A percentile compares a stretch with the other conserved stretches of the same genome.
Evolutionary conservation across 2,888 invertebrate genomes (phyloP).

Genomic region (Tetragnatha montana): DNA sequence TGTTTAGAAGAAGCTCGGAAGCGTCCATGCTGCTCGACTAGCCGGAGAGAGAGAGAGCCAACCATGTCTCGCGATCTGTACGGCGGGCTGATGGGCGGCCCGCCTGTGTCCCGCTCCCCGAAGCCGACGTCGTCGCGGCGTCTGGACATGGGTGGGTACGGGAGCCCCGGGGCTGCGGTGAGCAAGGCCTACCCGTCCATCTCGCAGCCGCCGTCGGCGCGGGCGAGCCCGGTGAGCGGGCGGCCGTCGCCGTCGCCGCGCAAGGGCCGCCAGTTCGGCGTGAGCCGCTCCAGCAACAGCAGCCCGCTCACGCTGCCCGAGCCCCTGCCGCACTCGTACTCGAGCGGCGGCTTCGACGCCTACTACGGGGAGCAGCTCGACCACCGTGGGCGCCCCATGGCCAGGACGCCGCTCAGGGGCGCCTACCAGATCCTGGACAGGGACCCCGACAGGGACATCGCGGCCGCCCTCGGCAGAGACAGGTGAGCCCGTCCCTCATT

Average conservation of each 20-base stretch:
- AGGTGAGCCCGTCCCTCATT: slow-evolving; percentile 3
- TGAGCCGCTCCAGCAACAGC: slow-evolving; percentile 73
- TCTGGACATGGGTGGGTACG: slow-evolving; percentile 45
- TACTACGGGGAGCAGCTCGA: slow-evolving; percentile 61
- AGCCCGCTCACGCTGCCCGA: slow-evolving; percentile 72
- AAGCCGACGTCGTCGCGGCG: slow-evolving; percentile 53
- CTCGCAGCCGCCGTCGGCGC: slow-evolving; percentile 72
- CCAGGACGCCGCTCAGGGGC: slow-evolving; percentile 75
- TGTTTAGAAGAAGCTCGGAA: background rate
- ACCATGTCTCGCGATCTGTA: slow-evolving; percentile 62
- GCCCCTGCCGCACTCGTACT: slow-evolving; percentile 71
- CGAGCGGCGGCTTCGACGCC: slow-evolving; percentile 70
- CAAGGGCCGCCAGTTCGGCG: slow-evolving; percentile 70
- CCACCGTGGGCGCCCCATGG: slow-evolving; percentile 67
- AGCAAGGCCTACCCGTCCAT: slow-evolving; percentile 70
- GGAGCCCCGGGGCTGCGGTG: slow-evolving; percentile 37
- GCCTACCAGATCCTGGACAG: slow-evolving; percentile 81
- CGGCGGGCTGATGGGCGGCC: slow-evolving; percentile 47
- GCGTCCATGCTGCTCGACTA: slow-evolving; percentile 5
- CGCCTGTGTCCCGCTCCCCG: slow-evolving; percentile 51
- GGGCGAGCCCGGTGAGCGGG: slow-evolving; percentile 71
- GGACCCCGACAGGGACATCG: slow-evolving; percentile 78
- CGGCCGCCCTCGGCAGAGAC: slow-evolving; percentile 52
- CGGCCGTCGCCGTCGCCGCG: slow-evolving; percentile 67
- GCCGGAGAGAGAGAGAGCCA: slow-evolving; percentile 12